Percentiles rank a stretch among this genome's conserved stretches.
Evolutionary conservation across 92 coral and sea anemone genomes (phyloP).

Genomic region (Porites cylindrica): DNA sequence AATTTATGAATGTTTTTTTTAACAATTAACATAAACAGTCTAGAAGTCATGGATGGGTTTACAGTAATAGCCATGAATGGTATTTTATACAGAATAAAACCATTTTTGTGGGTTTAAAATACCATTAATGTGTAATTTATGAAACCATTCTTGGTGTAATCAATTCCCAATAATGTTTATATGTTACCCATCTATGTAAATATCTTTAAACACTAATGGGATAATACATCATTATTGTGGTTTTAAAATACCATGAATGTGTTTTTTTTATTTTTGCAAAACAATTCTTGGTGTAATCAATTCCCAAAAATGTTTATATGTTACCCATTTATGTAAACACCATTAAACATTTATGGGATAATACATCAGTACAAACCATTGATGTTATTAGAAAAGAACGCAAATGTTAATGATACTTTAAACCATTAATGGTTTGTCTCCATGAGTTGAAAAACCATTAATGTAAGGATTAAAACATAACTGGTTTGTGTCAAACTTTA

Average conservation of each 20-base stretch:
- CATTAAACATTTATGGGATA: background rate
- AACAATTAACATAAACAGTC: constrained; percentile 6
- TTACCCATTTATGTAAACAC: background rate
- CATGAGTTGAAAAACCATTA: no score
- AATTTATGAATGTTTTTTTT: background rate
- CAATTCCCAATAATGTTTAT: background rate
- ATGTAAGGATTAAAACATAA: no score
- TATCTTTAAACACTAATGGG: background rate
- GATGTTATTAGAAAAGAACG: background rate
- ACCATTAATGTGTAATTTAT: constrained; percentile 14
- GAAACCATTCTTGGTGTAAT: background rate
- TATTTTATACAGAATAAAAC: background rate
- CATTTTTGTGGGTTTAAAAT: constrained; percentile 10
- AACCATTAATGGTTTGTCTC: no score
- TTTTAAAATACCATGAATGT: constrained; percentile 14
- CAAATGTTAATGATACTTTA: no score
- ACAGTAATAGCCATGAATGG: constrained; percentile 17
- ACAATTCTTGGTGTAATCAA: constrained; percentile 2
- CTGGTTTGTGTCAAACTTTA: background rate
- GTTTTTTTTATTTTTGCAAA: background rate
- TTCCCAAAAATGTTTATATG: constrained; percentile 1
- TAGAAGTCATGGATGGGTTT: constrained; percentile 11
- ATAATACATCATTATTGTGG: background rate
- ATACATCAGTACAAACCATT: background rate
- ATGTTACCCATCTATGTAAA: background rate